Evolutionary conservation across 2,113 vertebrate genomes (phyloP), one percentile per base, ranked within the genome.

Genomic region (Rhinolophus sinicus): DNA sequence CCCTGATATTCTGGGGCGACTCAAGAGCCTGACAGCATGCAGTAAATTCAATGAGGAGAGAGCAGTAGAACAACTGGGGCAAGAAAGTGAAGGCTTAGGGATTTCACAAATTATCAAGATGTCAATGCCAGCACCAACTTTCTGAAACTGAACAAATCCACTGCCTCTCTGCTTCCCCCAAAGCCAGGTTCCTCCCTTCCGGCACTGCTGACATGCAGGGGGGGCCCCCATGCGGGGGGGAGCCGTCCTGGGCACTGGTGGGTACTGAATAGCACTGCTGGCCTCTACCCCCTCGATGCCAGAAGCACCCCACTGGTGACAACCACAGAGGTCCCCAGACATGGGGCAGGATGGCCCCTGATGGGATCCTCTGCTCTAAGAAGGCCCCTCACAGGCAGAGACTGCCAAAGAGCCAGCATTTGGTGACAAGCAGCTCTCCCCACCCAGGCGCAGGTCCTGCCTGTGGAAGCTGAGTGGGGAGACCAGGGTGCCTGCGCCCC

Each of bases 181-280:
- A 85, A 56, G 72, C 72, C 16, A 75, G 6, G n/a, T 33, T 19
- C 56, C 10, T 77, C 24, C 18, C 24, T 58, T 1, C 8, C 6
- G 3, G 56, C 30, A 33, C 26, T 2, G 3, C 4, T 58, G 54
- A 56, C 30, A 3, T n/a, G n/a, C n/a, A n/a, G n/a, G n/a, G n/a
- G n/a, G n/a, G n/a, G n/a, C n/a, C n/a, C n/a, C n/a, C n/a, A n/a
- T n/a, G 28, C 40, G 16, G 18, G 0, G 9, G 38, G 7, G 40
- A 12, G 8, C 30, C 6, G 4, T 38, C 73, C 44, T 2, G 8
- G 22, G 80, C 8, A 1, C 69, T 15, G 67, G 54, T 13, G 21
- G 40, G 40, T 7, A 16, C 2, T 0, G 13, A 50, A 33, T 26
- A 21, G n/a, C 28, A 22, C 22, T 56, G 38, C 14, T 4, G 10